phyloP scores from a whole-genome alignment of 2,797 vertebrate species.

The Propithecus deckenii region DNA sequence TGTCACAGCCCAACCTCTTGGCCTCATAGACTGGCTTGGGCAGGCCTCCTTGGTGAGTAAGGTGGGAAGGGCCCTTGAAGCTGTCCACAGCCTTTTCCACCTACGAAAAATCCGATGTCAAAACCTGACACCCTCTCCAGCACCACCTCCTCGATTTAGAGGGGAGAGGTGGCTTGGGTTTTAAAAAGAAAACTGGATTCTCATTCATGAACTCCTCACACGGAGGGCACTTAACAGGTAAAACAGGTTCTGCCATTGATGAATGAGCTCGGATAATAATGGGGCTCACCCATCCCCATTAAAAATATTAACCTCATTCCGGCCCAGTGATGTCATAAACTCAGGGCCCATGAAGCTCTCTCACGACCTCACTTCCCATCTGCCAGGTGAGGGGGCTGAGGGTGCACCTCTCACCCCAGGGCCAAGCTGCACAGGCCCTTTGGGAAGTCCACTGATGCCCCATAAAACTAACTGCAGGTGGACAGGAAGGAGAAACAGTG shows the following conservation, averaged over 20 bases:
- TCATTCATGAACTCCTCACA: conserved; percentile 57
- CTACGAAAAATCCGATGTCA: background rate
- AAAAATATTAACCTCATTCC: conserved; percentile 59
- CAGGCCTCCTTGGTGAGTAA: background rate
- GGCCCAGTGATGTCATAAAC: conserved; percentile 51
- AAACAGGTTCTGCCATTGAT: conserved; percentile 67
- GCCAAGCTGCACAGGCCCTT: background rate
- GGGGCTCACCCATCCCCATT: conserved; percentile 58
- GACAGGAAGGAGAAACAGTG: background rate
- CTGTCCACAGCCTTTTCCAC: background rate
- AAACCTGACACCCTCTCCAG: conserved; percentile 9
- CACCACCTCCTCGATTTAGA: conserved; percentile 29
- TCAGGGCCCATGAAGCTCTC: conserved; percentile 4
- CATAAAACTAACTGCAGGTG: background rate
- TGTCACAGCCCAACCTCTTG: accelerated
- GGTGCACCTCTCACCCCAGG: background rate
- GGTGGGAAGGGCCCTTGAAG: background rate
- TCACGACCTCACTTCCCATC: background rate
- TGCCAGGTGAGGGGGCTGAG: background rate
- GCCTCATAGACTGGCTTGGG: background rate
- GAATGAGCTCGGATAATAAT: conserved; percentile 61
- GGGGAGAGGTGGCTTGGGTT: conserved; percentile 50
- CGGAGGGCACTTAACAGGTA: conserved; percentile 58
- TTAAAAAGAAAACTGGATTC: conserved; percentile 53
- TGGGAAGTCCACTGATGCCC: background rate